Evolutionary conservation across 1,140 invertebrate genomes (phyloP).

Genomic region (Polypedilum vanderplanki): DNA sequence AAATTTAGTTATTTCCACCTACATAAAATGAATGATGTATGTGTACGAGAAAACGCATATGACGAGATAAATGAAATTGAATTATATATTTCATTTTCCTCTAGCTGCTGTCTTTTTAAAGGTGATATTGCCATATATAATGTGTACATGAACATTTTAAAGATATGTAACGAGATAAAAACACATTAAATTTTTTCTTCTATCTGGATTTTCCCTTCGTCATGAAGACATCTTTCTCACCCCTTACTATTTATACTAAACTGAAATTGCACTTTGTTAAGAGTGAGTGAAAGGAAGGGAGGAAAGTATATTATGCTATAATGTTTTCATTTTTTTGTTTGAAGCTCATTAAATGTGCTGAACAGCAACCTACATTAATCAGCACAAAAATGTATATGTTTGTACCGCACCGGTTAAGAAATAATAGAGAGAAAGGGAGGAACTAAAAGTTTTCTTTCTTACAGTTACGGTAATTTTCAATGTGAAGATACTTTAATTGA

Average conservation of each 20-base stretch:
- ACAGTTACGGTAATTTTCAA: too few relatives aligned
- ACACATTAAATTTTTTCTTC: slow-evolving; percentile 11
- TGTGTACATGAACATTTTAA: not conserved
- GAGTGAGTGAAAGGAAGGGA: too few relatives aligned
- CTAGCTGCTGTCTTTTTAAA: not conserved
- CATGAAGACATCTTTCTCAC: not conserved
- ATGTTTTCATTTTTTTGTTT: slow-evolving; percentile 6
- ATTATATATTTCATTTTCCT: not conserved
- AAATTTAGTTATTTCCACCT: not conserved
- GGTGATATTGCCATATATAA: not conserved
- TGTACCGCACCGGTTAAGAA: not conserved
- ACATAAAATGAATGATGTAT: not conserved
- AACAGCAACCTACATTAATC: slow-evolving; percentile 4
- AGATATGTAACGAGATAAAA: slow-evolving; percentile 7
- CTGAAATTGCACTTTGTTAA: too few relatives aligned
- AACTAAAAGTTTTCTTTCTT: too few relatives aligned
- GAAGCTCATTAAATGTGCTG: slow-evolving; percentile 16
- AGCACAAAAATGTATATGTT: not conserved
- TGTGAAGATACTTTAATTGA: too few relatives aligned
- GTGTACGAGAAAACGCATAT: not conserved
- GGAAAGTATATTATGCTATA: not conserved
- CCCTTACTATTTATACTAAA: too few relatives aligned
- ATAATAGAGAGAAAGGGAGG: too few relatives aligned
- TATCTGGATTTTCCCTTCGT: not conserved
- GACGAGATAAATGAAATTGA: not conserved